Base-by-base conservation (phyloP, 2,113 vertebrate species). In the Leucopsar rothschildi region DNA sequence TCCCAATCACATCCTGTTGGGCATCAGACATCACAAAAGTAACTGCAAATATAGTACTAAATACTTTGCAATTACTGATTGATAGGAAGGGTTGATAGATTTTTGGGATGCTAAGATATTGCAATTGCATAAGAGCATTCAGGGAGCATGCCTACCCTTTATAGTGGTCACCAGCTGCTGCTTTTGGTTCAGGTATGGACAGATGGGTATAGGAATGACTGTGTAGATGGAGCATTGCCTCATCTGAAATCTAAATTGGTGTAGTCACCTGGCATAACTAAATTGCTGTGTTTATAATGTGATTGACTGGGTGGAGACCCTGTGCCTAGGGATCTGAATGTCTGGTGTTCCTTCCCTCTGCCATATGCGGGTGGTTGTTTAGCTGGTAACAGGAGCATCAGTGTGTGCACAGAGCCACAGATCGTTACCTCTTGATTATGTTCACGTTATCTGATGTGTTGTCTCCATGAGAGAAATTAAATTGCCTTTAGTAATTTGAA, bases 401-500 rank as follows among this genome's bases (percentile, higher is more conserved):
- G n/a, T 33, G 9, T 90, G 88, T 93, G 88, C 47, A 45, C 21
- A 64, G 79, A 86, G 94, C 80, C 75, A 93, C 92, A 95, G 94
- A 90, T 94, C 68, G 18, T 97, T 96, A 80, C 87, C 82, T 81
- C 91, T 95, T 92, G 95, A 92, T 97, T 96, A 96, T 61, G 88
- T 79, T 88, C 90, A 60, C 14, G 12, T 95, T 96, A 93, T 86
- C 90, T 92, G 94, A 87, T 95, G 71, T 71, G 61, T 93, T 1
- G 10, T 91, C 78, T 96, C 89, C 87, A 70, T 55, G 72, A 91
- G 93, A 97, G 87, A 93, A 93, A 96, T 94, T 93, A 96, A 95
- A 96, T 80, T 95, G 91, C 75, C 84, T 92, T 93, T 92, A 95
- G 95, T 97, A 95, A 95, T 94, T 95, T 95, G 73, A 79, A 94